Conservation (phyloP, 2,113 vertebrate species). For the Erythrocercus mccallii region DNA sequence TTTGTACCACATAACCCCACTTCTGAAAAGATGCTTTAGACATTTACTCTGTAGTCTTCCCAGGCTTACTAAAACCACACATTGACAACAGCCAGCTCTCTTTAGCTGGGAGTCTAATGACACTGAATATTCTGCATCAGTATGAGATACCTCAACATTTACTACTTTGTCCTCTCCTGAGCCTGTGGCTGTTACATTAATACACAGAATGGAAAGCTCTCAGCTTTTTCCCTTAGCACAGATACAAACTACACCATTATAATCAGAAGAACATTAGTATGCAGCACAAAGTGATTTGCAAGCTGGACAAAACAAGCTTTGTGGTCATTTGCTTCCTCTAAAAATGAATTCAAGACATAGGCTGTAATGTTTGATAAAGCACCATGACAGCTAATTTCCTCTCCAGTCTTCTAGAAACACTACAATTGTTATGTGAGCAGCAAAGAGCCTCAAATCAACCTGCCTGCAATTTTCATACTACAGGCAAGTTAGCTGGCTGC, state of each 20-base stretch:
- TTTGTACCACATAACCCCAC: neutral
- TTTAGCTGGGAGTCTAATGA: neutral
- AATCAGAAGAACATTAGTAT: neutral
- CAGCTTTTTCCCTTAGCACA: neutral
- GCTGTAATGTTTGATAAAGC: neutral
- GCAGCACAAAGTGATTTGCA: neutral
- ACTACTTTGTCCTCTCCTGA: neutral
- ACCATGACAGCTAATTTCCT: neutral
- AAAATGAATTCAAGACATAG: neutral
- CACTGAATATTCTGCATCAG: neutral
- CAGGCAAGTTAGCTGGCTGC: neutral
- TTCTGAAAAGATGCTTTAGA: neutral
- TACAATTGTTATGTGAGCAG: neutral
- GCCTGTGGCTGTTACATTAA: neutral
- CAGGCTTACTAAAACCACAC: neutral
- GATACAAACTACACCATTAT: neutral
- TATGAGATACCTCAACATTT: neutral
- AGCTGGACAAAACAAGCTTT: neutral
- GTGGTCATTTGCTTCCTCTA: neutral
- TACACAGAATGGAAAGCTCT: neutral
- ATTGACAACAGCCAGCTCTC: neutral
- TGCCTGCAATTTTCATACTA: neutral
- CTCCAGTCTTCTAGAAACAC: neutral
- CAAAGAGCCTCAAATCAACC: neutral
- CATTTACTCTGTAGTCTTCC: neutral